These are phyloP conservation scores for Entomyzon cyanotis DNA, from an alignment of 2,113 vertebrate genomes.

Conservation along the genomic window DNA sequence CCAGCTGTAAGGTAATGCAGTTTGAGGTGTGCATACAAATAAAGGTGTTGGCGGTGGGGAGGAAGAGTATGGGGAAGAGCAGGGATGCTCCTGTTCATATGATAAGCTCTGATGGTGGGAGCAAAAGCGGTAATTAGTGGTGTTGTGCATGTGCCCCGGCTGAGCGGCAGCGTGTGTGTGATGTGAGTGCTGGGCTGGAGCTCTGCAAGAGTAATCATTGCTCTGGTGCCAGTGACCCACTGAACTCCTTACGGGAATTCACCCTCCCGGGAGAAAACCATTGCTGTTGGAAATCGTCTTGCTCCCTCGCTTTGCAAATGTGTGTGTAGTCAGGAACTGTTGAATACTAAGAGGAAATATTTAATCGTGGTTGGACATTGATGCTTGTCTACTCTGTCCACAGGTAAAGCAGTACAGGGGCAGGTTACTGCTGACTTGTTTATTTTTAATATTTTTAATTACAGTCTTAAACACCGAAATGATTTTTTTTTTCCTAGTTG, in stretches of 20 bases:
- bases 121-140: background rate
- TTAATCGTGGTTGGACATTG: slow-evolving; percentile 2
- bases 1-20: background rate
- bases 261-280: background rate
- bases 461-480: background rate
- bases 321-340: slow-evolving; percentile 13
- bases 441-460: background rate
- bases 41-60: background rate
- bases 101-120: background rate
- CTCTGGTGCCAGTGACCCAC: slow-evolving; percentile 1
- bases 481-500: background rate
- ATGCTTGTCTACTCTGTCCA: slow-evolving; percentile 9
- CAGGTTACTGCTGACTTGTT: background rate
- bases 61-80: background rate
- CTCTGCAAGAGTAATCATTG: background rate
- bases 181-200: background rate
- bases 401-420: background rate
- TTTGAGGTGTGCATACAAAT: background rate
- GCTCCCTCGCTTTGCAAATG: background rate
- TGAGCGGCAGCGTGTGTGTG: background rate
- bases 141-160: fast-evolving
- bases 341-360: slow-evolving; percentile 12
- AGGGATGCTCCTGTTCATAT: fast-evolving
- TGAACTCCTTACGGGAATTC: background rate
- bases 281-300: background rate